Evolutionary conservation across 2,113 vertebrate genomes (phyloP).

Genomic region (human): DNA sequence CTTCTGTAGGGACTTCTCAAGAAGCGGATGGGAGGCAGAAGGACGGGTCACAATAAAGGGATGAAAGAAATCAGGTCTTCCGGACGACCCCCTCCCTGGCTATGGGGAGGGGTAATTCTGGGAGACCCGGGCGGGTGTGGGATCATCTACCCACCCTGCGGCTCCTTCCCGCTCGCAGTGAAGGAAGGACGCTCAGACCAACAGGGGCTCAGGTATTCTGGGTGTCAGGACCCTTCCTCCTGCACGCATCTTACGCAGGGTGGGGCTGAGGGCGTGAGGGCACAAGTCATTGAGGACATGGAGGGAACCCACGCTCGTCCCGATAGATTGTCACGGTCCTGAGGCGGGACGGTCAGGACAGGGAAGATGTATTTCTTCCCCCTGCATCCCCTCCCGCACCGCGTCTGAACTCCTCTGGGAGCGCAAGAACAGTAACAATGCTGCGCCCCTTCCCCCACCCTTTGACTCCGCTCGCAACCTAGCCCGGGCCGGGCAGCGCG

Average conservation of each 20-base stretch:
- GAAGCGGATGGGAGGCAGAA: not conserved
- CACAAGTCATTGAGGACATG: not conserved
- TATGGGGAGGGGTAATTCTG: not conserved
- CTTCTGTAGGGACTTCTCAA: not conserved
- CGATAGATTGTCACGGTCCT: not conserved
- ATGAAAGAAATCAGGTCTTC: not conserved
- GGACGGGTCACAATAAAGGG: not conserved
- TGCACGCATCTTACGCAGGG: not conserved
- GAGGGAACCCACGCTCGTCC: not conserved
- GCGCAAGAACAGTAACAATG: not conserved
- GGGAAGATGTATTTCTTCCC: not conserved
- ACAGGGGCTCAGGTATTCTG: not conserved
- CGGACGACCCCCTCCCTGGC: not conserved
- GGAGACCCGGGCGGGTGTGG: not conserved
- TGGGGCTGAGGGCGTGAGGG: not conserved
- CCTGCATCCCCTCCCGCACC: not conserved
- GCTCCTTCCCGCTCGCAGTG: not conserved
- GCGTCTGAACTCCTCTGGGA: not conserved
- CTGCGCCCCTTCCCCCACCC: not conserved
- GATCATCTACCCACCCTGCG: not conserved
- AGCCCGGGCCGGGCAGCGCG: fast-evolving
- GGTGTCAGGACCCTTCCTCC: not conserved
- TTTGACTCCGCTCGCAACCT: fast-evolving
- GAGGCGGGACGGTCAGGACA: not conserved
- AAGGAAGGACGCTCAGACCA: not conserved